These are phyloP conservation scores for Rhinopomastus cyanomelas DNA, from an alignment of 2,113 vertebrate genomes.

Conservation along the genomic window DNA sequence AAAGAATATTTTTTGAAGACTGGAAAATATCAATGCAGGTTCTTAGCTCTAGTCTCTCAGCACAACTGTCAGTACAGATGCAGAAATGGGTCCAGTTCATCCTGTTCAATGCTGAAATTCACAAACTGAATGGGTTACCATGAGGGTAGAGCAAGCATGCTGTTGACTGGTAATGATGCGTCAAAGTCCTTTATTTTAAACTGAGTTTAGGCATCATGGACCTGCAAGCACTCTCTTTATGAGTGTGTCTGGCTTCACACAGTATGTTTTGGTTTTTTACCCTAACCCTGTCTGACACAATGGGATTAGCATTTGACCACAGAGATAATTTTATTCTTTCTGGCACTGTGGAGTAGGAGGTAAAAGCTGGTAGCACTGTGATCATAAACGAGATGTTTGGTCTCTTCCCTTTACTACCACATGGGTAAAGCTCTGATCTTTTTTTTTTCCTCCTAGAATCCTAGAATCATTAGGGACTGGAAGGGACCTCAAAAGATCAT, in stretches of 20 bases:
- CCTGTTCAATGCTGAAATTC: background rate
- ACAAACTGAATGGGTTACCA: background rate
- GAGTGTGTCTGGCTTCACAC: background rate
- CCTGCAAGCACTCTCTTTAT: background rate
- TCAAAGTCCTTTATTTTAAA: background rate
- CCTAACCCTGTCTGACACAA: background rate
- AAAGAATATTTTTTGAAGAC: background rate
- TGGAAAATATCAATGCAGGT: background rate
- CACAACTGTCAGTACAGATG: background rate
- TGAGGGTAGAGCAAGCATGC: background rate
- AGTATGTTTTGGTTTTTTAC: background rate
- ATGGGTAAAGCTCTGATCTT: background rate
- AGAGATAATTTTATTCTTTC: background rate
- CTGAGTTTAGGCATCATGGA: background rate
- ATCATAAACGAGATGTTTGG: background rate
- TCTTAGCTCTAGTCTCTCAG: background rate
- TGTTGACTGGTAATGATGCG: background rate
- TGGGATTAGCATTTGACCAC: background rate
- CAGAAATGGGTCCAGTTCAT: background rate
- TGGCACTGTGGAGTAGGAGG: background rate
- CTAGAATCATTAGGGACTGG: no score
- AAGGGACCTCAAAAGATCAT: no score
- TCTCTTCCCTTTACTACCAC: background rate
- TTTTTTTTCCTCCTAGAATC: no score
- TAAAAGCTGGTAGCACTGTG: background rate